Base-by-base conservation (phyloP, 2,797 vertebrate species). In the Pelodytes ibericus region DNA sequence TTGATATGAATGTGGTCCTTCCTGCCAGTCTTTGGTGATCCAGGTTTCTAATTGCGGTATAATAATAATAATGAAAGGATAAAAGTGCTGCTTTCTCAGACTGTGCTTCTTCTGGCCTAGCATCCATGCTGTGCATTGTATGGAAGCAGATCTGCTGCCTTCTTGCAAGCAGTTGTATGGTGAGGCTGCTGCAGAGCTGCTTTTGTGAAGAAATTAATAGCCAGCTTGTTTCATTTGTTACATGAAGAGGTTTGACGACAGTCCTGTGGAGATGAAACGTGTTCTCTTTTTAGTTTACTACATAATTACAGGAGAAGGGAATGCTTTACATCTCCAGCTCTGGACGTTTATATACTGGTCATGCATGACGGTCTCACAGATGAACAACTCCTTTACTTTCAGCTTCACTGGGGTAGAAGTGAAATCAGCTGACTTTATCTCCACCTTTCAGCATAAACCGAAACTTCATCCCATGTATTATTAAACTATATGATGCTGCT, bases 121-220 rank as follows among this genome's bases (percentile, higher is more conserved):
- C n/a, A n/a, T n/a, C n/a, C n/a, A n/a, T n/a, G n/a, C n/a, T n/a
- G n/a, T n/a, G n/a, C n/a, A n/a, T n/a, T n/a, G n/a, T n/a, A n/a
- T n/a, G n/a, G n/a, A n/a, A n/a, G n/a, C 92, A 93, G 81, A 82
- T 89, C 89, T 88, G 87, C 85, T 85, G 41, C 29, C 85, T 87
- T 91, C 83, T 86, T 85, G 86, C 87, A 90, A 91, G 91, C 88
- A 87, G 90, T 89, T 87, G 84, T 90, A 88, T 86, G 89, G 87
- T 85, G 81, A 91, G 87, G 83, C 86, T 86, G 85, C 88, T 88
- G 71, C 81, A 81, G 80, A 80, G 80, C 75, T 6, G 2, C 82
- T 87, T 83, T 85, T 71, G 59, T 82, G 85, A 64, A 41, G 71
- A 79, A 64, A 82, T 81, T 25, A 68, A 79, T 87, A 82, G 83